Conservation (phyloP, 2,113 vertebrate species). For the Spizaetus ornatus region DNA sequence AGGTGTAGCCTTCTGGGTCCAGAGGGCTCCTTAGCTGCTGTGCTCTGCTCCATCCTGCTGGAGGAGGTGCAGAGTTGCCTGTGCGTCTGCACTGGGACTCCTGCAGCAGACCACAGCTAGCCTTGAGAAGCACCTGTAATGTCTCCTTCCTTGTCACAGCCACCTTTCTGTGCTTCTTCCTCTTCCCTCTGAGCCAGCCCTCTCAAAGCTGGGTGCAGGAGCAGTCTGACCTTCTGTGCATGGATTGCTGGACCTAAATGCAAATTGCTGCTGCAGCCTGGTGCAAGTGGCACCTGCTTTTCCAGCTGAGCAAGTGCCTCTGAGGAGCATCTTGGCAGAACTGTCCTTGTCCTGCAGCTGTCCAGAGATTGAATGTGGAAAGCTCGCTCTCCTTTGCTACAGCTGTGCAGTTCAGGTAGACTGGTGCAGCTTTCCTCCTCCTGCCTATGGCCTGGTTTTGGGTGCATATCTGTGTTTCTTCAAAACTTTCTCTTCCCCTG, state of each 20-base stretch:
- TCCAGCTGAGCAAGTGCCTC: neutral
- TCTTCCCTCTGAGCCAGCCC: neutral
- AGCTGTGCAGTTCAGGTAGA: no score
- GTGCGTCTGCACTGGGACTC: accelerated
- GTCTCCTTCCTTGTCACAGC: neutral
- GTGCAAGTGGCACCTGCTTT: no score
- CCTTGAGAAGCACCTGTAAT: accelerated
- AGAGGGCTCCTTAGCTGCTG: no score
- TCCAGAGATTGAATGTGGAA: no score
- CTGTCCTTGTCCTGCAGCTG: neutral
- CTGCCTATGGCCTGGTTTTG: neutral
- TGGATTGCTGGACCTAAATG: neutral
- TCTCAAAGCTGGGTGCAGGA: neutral
- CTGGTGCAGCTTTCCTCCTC: neutral
- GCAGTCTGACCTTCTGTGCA: neutral
- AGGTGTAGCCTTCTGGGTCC: no score
- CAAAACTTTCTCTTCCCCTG: neutral
- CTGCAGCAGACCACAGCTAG: neutral
- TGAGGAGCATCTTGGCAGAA: neutral
- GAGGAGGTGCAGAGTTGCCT: neutral
- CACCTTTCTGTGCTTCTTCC: neutral
- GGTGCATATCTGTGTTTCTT: no score
- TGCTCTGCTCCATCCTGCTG: neutral
- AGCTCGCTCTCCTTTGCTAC: neutral
- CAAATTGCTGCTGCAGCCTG: neutral